Evolutionary conservation across 2,888 invertebrate genomes (phyloP).

Genomic region (Xestia sexstrigata): DNA sequence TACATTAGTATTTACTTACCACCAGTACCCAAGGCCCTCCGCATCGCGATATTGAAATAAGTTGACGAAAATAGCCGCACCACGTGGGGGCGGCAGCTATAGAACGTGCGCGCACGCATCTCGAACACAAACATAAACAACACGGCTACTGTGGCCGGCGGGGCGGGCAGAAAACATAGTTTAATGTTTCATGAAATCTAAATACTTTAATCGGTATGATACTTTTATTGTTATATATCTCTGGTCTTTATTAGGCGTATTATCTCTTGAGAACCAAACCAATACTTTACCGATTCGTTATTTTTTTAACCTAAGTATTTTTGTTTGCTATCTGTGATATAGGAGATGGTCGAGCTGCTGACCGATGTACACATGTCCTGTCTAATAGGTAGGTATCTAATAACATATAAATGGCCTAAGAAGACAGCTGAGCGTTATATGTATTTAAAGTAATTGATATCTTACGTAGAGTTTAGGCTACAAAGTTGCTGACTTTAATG

Average conservation of each 20-base stretch:
- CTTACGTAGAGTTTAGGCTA: not conserved
- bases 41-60: slow-evolving; percentile 62
- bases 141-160: slow-evolving; percentile 1
- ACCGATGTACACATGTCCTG: not conserved
- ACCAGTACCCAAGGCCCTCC: slow-evolving; percentile 60
- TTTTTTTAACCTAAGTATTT: too few species aligned
- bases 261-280: not conserved
- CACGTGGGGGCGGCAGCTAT: slow-evolving; percentile 73
- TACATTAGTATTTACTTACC: slow-evolving; percentile 38
- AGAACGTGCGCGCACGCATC: slow-evolving; percentile 42
- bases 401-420: not conserved
- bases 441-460: not conserved
- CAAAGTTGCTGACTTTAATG: not conserved
- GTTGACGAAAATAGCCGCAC: slow-evolving; percentile 70
- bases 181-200: not conserved
- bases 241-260: not conserved
- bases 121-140: slow-evolving; percentile 57
- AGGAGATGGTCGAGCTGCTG: not conserved
- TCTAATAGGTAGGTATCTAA: too few species aligned
- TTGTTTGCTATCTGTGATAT: not conserved
- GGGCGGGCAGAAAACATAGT: not conserved
- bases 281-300: not conserved
- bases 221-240: not conserved
- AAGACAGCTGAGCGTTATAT: not conserved
- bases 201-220: not conserved